Conservation (phyloP, 2,113 vertebrate genomes). For the Cephalophus harveyi region DNA sequence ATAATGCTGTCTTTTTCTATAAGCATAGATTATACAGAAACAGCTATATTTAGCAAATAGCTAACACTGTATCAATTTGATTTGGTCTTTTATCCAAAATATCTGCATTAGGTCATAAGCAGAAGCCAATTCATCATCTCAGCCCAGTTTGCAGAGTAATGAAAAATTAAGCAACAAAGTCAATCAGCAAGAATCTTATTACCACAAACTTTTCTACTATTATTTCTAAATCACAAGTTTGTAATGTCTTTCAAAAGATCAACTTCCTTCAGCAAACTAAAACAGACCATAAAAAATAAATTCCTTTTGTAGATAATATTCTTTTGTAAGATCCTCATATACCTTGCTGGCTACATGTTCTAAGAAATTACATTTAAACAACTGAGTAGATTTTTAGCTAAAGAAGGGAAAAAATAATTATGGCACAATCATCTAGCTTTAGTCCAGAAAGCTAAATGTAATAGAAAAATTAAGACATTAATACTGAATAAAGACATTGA, state of each 20-base stretch:
- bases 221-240: background rate
- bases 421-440: background rate
- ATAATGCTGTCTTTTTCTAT: background rate
- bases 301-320: background rate
- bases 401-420: background rate
- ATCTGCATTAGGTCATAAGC: background rate
- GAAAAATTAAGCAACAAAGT: background rate
- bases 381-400: background rate
- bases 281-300: constrained; percentile 1
- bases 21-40: background rate
- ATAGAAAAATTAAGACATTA: background rate
- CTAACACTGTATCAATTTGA: background rate
- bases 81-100: background rate
- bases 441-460: background rate
- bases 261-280: background rate
- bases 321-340: background rate
- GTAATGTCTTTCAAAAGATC: background rate
- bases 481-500: background rate
- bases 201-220: background rate
- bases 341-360: background rate
- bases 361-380: background rate
- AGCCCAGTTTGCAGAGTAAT: background rate
- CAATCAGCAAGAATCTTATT: background rate
- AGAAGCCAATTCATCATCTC: background rate
- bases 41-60: background rate